These are phyloP conservation scores for Trichomalopsis sarcophagae DNA, from an alignment of 1,140 invertebrate species.

Conservation along the genomic window DNA sequence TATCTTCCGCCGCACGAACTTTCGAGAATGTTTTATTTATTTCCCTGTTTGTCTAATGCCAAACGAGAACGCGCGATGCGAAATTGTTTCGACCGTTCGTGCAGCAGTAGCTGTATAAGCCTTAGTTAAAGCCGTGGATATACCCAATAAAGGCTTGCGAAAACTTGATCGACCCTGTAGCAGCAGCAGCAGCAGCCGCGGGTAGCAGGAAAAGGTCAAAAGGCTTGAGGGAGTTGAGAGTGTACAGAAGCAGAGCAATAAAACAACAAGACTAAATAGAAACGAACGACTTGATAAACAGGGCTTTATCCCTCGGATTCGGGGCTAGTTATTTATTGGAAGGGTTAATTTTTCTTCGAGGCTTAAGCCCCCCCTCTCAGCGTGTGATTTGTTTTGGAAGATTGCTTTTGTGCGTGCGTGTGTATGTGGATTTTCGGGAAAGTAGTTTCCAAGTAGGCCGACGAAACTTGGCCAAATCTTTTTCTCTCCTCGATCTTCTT, in stretches of 20 bases:
- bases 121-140: slow-evolving; percentile 7
- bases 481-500: no score
- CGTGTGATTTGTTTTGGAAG: neutral
- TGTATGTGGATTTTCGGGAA: neutral
- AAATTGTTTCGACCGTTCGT: slow-evolving; percentile 19
- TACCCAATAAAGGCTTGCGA: slow-evolving; percentile 6
- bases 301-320: neutral
- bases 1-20: slow-evolving; percentile 8
- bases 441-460: neutral
- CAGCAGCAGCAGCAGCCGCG: no score
- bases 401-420: neutral
- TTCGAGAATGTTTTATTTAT: slow-evolving; percentile 39
- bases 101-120: no score
- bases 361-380: neutral
- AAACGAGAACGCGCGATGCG: neutral
- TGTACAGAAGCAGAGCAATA: neutral
- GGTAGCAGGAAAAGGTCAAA: slow-evolving; percentile 31
- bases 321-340: neutral
- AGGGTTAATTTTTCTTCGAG: neutral
- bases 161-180: neutral
- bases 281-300: neutral
- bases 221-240: neutral
- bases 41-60: slow-evolving; percentile 23
- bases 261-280: slow-evolving; percentile 14
- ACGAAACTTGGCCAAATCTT: neutral